Evolutionary conservation across 2,888 invertebrate species (phyloP), one percentile per base, ranked within the genome.

Genomic region (Dynastes grantii): DNA sequence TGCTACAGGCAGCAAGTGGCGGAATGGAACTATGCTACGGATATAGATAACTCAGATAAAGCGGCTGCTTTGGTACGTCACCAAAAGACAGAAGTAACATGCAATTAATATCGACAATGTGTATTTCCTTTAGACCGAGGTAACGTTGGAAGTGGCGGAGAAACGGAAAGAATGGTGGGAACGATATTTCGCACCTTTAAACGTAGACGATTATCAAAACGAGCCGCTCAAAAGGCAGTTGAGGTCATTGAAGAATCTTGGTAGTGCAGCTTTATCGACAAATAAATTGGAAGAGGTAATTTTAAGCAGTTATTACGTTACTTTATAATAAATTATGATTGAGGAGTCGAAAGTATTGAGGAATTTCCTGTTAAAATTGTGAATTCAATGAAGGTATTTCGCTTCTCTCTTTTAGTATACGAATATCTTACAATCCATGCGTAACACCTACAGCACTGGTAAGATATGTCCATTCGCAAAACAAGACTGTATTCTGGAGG

Each of bases 391-490:
- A n/a, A n/a, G n/a, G n/a, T n/a, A n/a, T n/a, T n/a, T n/a, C n/a
- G n/a, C n/a, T n/a, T n/a, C n/a, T n/a, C n/a, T n/a, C n/a, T n/a
- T 81, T 49, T 64, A 87, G 87, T 78, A 85, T 29, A 85, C 85
- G 1, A 83, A 81, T 58, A 63, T 81, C n/a, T 79, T 80, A 11
- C 85, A 80, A 65, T 73, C 65, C n/a, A 86, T 87, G 86, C 81
- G 82, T 1, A 84, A 82, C 61, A 84, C 87, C 16, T 90, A 90
- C 82, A 89, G 89, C 79, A 88, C 87, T 6, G 90, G 87, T 13
- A 90, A 88, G 82, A 87, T 90, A 40, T 90, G 90, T 80, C 88
- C 89, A 0, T 89, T 84, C 76, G 80, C 80, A 0, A 88, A 88
- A 0, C 85, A 85, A 82, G 82, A 85, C 40, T 89, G 89, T 77